Percentiles rank a stretch among this genome's conserved stretches.
Evolutionary conservation across 2,113 vertebrate species (phyloP).

Genomic region (Brevimyrus niger): DNA sequence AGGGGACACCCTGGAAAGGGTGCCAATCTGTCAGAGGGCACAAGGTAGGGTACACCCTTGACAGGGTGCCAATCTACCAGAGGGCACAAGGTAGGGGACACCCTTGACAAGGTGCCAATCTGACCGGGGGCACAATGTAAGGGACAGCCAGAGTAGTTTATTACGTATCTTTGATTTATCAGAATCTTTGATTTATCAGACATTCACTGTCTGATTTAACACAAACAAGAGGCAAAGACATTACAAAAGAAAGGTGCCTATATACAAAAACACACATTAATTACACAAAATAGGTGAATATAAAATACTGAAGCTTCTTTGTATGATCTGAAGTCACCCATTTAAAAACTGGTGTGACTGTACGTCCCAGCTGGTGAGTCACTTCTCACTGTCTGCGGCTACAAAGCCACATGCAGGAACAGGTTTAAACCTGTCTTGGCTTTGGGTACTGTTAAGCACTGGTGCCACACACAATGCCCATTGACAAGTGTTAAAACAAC

Average conservation of each 20-base stretch:
- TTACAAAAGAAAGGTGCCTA: not conserved
- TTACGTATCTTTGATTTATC: not conserved
- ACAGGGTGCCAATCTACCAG: no score
- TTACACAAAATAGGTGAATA: not conserved
- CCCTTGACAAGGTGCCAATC: not conserved
- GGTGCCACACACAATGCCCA: not conserved
- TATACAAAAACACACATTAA: not conserved
- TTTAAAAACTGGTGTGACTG: not conserved
- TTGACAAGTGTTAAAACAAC: not conserved
- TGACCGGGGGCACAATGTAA: not conserved
- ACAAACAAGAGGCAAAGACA: not conserved
- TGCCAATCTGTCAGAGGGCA: not conserved
- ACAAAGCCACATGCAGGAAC: not conserved
- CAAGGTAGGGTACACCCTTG: not conserved
- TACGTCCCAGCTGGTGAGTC: not conserved
- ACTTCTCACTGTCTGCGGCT: not conserved
- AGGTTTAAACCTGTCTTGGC: not conserved
- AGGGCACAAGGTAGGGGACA: not conserved
- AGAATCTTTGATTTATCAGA: not conserved
- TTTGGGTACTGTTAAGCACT: not conserved
- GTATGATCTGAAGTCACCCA: not conserved
- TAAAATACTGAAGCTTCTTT: not conserved
- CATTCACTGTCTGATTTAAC: not conserved
- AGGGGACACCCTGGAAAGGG: no score
- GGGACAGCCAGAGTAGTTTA: not conserved